These are phyloP conservation scores for Pollenia amentaria DNA, from an alignment of 2,888 invertebrate genomes.

Conservation along the genomic window DNA sequence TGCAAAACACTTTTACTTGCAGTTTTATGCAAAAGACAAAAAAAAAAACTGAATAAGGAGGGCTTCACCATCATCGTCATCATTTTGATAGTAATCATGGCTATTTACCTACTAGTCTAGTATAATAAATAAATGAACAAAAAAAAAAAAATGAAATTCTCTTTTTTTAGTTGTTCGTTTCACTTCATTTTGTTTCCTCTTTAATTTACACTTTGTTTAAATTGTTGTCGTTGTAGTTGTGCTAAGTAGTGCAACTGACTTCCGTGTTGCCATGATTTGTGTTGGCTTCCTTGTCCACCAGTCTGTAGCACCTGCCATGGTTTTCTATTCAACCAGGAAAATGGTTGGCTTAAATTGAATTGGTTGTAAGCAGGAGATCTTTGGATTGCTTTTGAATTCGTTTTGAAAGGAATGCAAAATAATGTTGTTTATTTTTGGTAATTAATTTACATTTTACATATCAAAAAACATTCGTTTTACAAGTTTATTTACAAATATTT, in stretches of 20 bases:
- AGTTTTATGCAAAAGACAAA: not conserved
- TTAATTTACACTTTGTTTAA: not conserved
- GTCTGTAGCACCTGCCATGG: not conserved
- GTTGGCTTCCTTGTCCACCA: not conserved
- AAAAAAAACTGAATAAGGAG: not conserved
- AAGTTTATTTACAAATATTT: constrained; percentile 4
- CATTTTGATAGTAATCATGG: not conserved
- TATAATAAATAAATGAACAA: not conserved
- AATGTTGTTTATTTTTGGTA: constrained; percentile 20
- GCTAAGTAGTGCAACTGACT: constrained; percentile 51
- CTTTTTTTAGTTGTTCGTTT: constrained; percentile 8
- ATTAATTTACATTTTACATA: constrained; percentile 26
- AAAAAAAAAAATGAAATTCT: not conserved
- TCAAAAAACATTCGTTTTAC: not conserved
- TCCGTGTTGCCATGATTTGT: constrained; percentile 31
- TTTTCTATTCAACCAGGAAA: not conserved
- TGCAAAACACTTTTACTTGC: constrained; percentile 25
- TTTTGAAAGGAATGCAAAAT: not conserved
- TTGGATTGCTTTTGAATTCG: not conserved
- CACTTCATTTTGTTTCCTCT: constrained; percentile 38
- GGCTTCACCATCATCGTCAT: constrained; percentile 3
- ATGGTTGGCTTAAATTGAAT: not conserved
- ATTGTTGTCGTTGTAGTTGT: constrained; percentile 17
- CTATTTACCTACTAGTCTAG: constrained; percentile 7
- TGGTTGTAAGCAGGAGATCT: not conserved